phyloP scores from a whole-genome alignment of 2,797 vertebrate species.

The Sebastes diploproa region DNA sequence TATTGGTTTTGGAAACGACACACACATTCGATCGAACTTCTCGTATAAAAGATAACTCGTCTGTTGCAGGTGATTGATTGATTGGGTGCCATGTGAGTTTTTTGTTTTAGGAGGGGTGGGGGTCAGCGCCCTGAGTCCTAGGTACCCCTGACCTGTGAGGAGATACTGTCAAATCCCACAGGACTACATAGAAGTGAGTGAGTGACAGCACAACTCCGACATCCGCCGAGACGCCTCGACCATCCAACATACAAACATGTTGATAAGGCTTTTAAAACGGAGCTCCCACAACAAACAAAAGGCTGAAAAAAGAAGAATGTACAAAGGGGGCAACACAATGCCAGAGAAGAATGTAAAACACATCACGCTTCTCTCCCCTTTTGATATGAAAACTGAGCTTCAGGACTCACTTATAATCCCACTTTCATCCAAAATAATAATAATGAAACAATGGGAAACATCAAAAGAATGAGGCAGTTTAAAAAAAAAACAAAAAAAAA shows the following conservation, averaged over 20 bases:
- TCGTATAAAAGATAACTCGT: slow-evolving; percentile 66
- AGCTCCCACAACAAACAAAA: slow-evolving; percentile 70
- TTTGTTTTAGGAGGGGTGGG: slow-evolving; percentile 3
- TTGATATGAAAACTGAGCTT: slow-evolving; percentile 62
- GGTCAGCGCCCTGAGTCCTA: slow-evolving; percentile 57
- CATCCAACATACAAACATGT: slow-evolving; percentile 62
- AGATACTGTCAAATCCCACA: slow-evolving; percentile 44
- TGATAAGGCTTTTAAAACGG: slow-evolving; percentile 80
- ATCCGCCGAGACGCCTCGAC: slow-evolving; percentile 29
- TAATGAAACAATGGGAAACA: slow-evolving; percentile 63
- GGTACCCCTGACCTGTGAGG: slow-evolving; percentile 51
- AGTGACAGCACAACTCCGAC: slow-evolving; percentile 24
- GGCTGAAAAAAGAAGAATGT: slow-evolving; percentile 52
- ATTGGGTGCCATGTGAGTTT: slow-evolving; percentile 27
- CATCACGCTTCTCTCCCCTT: slow-evolving; percentile 51
- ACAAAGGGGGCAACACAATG: slow-evolving; percentile 55
- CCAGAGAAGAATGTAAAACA: slow-evolving; percentile 61
- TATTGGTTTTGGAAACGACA: slow-evolving; percentile 62
- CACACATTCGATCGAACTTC: slow-evolving; percentile 46
- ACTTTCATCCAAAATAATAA: slow-evolving; percentile 63
- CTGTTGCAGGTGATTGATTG: slow-evolving; percentile 46
- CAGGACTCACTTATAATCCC: slow-evolving; percentile 49
- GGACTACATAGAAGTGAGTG: slow-evolving; percentile 2
- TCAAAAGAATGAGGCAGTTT: slow-evolving; percentile 76
- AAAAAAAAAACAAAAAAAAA: slow-evolving; percentile 48